Base-by-base conservation (phyloP, 2,888 invertebrate genomes). In the Zhuqinia jingwanae region DNA sequence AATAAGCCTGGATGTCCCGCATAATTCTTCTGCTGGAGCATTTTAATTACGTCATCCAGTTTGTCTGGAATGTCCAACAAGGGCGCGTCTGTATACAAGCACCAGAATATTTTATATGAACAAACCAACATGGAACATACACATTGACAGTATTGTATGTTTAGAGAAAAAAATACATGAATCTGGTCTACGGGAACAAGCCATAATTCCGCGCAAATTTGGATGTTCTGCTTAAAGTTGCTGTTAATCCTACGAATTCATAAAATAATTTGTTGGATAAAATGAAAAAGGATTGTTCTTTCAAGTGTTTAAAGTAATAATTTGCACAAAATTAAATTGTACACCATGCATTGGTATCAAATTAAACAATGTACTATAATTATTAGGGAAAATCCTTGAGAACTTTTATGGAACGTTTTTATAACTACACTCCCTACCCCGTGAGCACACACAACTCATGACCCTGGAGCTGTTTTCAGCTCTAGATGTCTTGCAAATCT, bases 1-100 rank as follows among this genome's bases (percentile, higher is more conserved):
- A 15, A 20, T n/a, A 89, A 42, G 0, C 87, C 89, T 0, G 81
- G 75, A 45, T 89, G 89, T 0, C 79, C 45, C 17, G 10, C 5
- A n/a, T 82, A 85, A 1, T n/a, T 36, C 17, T 77, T 27, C 1
- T 17, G 36, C 0, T 30, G 11, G 1, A 88, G 45, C 85, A 88
- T 80, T 56, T 76, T 63, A 13, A 78, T 65, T 0, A 88, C 60
- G 0, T 82, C 78, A 27, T 88, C 87, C 50, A 87, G n/a, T 0
- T 45, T 78, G 2, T n/a, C 20, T 0, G 89, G 89, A 8, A 89
- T 60, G 11, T 82, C 42, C 2, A 89, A 63, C 1, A 85, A 47
- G 13, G 60, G 36, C 0, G 89, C 87, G 63, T 68, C 89, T 10
- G 13, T 30, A 6, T 6, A 75, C 3, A 20, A 11, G 17, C 17